phyloP scores from a whole-genome alignment of 2,888 invertebrate species.

The Steinernema hermaphroditum region DNA sequence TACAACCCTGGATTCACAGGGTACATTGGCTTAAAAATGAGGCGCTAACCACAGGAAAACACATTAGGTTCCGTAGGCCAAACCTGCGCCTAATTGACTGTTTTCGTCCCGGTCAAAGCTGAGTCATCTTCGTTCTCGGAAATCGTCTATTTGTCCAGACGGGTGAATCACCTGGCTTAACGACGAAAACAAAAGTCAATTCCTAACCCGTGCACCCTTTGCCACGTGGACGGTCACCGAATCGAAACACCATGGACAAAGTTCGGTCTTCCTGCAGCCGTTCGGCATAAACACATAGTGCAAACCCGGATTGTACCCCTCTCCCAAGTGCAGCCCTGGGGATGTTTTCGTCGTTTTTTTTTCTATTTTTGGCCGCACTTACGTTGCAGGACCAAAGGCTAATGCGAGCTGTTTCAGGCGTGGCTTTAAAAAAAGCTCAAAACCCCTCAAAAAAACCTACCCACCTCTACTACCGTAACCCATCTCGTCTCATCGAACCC shows the following conservation, averaged over 20 bases:
- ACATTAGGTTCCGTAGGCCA: background rate
- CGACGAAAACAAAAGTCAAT: too few species aligned
- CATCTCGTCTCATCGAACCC: conserved; percentile 16
- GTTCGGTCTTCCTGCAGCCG: background rate
- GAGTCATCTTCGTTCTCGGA: background rate
- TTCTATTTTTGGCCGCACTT: background rate
- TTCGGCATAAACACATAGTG: background rate
- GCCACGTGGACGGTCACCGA: too few species aligned
- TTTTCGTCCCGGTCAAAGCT: background rate
- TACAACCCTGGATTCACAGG: background rate
- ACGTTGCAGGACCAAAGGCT: background rate
- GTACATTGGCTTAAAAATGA: background rate
- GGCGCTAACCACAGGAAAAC: background rate
- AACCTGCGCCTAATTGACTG: background rate
- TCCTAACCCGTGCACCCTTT: too few species aligned
- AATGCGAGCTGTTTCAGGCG: background rate
- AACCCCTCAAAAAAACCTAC: background rate
- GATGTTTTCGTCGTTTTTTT: background rate
- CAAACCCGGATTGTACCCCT: too few species aligned
- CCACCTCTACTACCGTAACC: background rate
- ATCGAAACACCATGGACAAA: too few species aligned
- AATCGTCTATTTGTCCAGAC: background rate
- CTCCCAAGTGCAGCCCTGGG: background rate
- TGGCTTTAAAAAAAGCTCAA: conserved; percentile 16
- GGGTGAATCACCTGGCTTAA: too few species aligned